Conservation (phyloP, 1,140 invertebrate genomes). For the Spodoptera litura region DNA sequence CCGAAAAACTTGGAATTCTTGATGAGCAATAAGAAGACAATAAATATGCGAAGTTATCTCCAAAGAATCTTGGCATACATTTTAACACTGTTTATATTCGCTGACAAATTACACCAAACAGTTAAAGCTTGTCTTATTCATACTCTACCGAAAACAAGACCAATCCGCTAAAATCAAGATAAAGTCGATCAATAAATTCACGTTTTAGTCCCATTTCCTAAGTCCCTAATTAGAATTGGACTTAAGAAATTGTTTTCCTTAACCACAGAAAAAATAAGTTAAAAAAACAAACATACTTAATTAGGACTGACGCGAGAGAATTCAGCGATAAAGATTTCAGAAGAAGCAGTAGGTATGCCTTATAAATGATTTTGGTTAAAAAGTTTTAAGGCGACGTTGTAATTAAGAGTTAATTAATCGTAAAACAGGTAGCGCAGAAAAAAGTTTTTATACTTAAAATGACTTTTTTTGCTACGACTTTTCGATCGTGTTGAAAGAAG, state of each 20-base stretch:
- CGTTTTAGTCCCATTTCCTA: constrained; percentile 21
- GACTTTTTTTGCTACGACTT: background rate
- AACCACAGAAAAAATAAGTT: background rate
- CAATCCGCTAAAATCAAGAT: constrained; percentile 19
- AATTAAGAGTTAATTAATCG: constrained; percentile 22
- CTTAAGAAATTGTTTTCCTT: constrained; percentile 23
- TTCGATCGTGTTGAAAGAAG: background rate
- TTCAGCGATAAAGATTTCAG: constrained; percentile 30
- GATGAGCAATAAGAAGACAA: no score
- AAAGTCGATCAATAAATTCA: constrained; percentile 20
- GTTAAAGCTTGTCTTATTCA: background rate
- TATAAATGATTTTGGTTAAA: constrained; percentile 9
- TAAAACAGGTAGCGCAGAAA: background rate
- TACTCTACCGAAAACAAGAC: background rate
- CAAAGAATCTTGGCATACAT: no score
- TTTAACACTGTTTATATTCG: no score
- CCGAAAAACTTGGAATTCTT: no score
- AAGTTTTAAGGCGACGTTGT: constrained; percentile 12
- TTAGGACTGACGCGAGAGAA: constrained; percentile 36
- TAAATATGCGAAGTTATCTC: no score
- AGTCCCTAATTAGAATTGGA: constrained; percentile 1
- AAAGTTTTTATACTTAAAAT: constrained; percentile 19
- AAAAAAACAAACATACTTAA: constrained; percentile 35
- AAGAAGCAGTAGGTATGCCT: background rate
- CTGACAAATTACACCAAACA: no score